Evolutionary conservation across 2,113 vertebrate species (phyloP), one percentile per base, ranked within the genome.

Genomic region (Hippocampus zosterae): DNA sequence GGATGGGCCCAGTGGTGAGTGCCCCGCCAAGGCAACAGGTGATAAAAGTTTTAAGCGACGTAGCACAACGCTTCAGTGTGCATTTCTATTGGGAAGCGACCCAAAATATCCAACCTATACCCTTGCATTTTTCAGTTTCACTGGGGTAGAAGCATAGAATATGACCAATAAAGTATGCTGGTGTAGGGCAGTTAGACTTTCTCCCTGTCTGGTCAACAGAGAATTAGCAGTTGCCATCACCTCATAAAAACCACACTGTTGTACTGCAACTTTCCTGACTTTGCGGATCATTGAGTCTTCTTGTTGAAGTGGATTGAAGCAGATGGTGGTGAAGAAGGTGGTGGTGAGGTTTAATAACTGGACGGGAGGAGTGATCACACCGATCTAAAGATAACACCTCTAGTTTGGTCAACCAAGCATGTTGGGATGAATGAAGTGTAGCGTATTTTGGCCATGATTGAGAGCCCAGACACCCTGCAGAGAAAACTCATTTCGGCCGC

Each of bases 1-100:
- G 64, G 33, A 9, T 37, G 76, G 42, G 67, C 69, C 16, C 62
- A 46, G 72, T 41, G 23, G 57, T 73, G 72, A 69, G 42, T 42
- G 63, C 59, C 69, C 48, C 55, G 65, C 29, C 67, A 15, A 13
- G 21, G 16, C 12, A 55, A 50, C 4, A 41, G 48, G n/a, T 66
- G 13, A 53, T 25, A 40, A 13, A 16, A 2, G 4, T 11, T 57
- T 56, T 67, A 15, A 59, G 25, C 56, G 25, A 29, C 56, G 15
- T 2, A 29, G 56, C 23, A 15, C 4, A 5, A 29, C 13, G 56
- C 3, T 27, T 59, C 23, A 59, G 25, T 18, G 15, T 15, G 15
- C 56, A 59, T 53, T 53, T 21, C 21, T 15, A 59, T 59, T 29
- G 13, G 25, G 4, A 15, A 57, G 27, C 16, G 25, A 7, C 27